Evolutionary conservation across 2,113 vertebrate genomes (phyloP).

Genomic region (Colistium nudipinnis): DNA sequence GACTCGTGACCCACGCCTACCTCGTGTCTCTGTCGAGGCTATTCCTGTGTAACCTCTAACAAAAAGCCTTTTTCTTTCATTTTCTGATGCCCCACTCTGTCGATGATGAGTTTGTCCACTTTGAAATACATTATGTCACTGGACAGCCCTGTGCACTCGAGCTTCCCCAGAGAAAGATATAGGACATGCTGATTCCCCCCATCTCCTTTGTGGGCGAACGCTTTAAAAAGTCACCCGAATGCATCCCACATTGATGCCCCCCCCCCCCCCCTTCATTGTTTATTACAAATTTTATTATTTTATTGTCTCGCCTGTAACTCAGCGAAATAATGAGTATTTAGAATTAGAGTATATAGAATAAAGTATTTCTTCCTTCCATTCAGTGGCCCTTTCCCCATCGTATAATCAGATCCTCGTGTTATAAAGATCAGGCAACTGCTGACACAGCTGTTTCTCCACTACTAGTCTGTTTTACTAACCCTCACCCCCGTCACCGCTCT

Average conservation of each 20-base stretch:
- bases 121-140: constrained; percentile 38
- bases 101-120: constrained; percentile 40
- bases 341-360: too few species aligned
- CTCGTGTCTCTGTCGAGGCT: constrained; percentile 9
- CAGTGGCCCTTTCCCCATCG: constrained; percentile 23
- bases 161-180: constrained; percentile 14
- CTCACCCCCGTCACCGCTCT: background rate
- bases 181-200: background rate
- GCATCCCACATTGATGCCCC: constrained; percentile 8
- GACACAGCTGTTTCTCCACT: constrained; percentile 48
- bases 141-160: background rate
- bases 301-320: constrained; percentile 32
- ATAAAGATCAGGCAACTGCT: constrained; percentile 68
- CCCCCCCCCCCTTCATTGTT: too few species aligned
- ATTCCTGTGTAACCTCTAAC: constrained; percentile 1
- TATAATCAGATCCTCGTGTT: constrained; percentile 71
- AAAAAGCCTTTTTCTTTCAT: constrained; percentile 35
- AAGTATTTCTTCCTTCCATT: constrained; percentile 41
- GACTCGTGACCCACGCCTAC: constrained; percentile 35
- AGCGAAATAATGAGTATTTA: too few species aligned
- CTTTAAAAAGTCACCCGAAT: background rate
- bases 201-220: background rate
- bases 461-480: constrained; percentile 13
- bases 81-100: constrained; percentile 10
- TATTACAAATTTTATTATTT: constrained; percentile 27